These are phyloP conservation scores for Sphenodon punctatus DNA, from an alignment of 2,797 vertebrate species.

Conservation along the genomic window DNA sequence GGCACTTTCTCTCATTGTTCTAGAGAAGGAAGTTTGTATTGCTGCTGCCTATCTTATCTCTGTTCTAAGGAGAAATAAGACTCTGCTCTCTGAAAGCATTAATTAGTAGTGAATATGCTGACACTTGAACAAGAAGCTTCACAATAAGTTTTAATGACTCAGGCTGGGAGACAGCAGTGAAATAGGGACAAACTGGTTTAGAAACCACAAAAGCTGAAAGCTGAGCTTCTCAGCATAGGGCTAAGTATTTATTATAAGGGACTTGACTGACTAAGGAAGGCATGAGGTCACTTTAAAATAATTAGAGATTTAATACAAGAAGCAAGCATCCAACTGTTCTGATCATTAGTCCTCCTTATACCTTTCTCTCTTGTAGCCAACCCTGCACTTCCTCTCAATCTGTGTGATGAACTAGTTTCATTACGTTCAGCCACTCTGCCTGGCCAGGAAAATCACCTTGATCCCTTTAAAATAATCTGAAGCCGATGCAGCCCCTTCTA, in stretches of 20 bases:
- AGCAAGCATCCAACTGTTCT: slow-evolving; percentile 20
- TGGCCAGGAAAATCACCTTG: too few species aligned
- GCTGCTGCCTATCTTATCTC: neutral
- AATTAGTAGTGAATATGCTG: neutral
- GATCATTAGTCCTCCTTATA: neutral
- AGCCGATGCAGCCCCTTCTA: neutral
- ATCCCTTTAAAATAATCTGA: neutral
- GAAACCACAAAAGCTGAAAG: neutral
- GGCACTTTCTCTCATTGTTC: too few species aligned
- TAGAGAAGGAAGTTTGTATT: too few species aligned
- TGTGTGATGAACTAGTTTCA: neutral
- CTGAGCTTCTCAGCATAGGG: neutral
- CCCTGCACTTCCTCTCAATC: slow-evolving; percentile 13
- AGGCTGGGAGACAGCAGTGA: neutral
- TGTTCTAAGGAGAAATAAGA: neutral
- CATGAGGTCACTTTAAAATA: neutral
- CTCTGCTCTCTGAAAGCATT: neutral
- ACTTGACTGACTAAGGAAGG: too few species aligned
- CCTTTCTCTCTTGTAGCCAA: neutral
- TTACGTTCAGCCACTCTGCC: neutral
- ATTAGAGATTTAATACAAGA: neutral
- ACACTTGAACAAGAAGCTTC: neutral
- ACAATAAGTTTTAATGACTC: neutral
- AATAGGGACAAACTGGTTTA: neutral
- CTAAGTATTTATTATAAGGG: neutral